Evolutionary conservation across 2,113 vertebrate genomes (phyloP).

Genomic region (Pseudorhombus dupliciocellatus): DNA sequence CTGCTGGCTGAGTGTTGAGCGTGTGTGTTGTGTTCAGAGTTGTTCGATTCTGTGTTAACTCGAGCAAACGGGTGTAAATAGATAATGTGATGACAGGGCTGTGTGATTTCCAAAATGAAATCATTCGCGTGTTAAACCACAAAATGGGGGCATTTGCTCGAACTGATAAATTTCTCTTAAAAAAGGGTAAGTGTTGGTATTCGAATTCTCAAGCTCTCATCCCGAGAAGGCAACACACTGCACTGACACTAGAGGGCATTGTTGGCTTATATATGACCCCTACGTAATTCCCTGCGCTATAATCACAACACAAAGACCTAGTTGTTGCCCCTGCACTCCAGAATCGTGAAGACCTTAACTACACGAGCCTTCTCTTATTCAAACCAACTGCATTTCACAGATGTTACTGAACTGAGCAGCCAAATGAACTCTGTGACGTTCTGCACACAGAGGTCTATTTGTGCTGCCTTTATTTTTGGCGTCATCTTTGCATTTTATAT

Average conservation of each 20-base stretch:
- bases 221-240: background rate
- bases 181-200: background rate
- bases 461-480: conserved; percentile 77
- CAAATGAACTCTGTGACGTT: conserved; percentile 64
- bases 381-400: conserved; percentile 73
- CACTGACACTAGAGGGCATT: conserved; percentile 49
- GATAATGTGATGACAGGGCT: background rate
- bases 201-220: background rate
- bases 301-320: conserved; percentile 44
- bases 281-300: background rate
- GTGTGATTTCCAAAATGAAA: background rate
- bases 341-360: conserved; percentile 29
- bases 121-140: background rate
- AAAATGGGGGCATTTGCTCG: background rate
- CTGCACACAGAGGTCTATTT: conserved; percentile 73
- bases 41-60: background rate
- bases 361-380: conserved; percentile 37
- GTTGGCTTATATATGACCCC: background rate
- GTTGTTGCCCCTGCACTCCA: conserved; percentile 44
- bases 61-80: background rate
- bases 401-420: conserved; percentile 55
- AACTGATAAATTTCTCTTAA: too few species aligned
- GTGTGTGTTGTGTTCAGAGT: background rate
- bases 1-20: background rate
- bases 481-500: conserved; percentile 71